phyloP scores from a whole-genome alignment of 2,113 vertebrate species.

The Cairina moschata region DNA sequence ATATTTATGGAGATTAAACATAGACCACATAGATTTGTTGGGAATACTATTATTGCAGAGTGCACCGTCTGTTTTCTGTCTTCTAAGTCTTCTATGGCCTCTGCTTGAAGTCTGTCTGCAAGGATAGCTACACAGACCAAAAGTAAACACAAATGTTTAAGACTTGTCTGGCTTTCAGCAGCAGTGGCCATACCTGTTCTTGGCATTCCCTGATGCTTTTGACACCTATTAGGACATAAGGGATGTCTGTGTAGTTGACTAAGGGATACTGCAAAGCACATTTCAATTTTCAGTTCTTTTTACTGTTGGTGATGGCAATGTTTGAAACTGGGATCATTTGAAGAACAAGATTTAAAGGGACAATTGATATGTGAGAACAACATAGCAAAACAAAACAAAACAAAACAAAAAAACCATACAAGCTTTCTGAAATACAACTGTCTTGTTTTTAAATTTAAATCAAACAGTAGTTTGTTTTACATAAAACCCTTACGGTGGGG shows the following conservation, averaged over 20 bases:
- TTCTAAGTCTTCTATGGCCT: not conserved
- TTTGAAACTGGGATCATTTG: not conserved
- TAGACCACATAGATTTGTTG: not conserved
- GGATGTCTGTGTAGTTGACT: not conserved
- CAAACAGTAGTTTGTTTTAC: not conserved
- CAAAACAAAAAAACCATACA: not conserved
- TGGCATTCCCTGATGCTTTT: not conserved
- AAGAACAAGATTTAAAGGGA: not conserved
- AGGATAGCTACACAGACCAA: not conserved
- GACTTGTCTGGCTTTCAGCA: not conserved
- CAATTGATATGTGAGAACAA: not conserved
- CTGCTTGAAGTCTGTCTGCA: not conserved
- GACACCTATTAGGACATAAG: not conserved
- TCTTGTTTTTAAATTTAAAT: not conserved
- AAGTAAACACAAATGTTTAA: not conserved
- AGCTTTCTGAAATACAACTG: not conserved
- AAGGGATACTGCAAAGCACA: not conserved
- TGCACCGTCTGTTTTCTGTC: not conserved
- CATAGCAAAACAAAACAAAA: not conserved
- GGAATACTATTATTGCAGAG: not conserved
- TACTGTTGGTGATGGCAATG: not conserved
- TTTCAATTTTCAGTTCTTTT: not conserved
- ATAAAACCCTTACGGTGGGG: not conserved
- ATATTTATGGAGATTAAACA: not conserved
- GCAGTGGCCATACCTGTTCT: not conserved